These are phyloP conservation scores for Anomalospiza imberbis DNA, from an alignment of 2,797 vertebrate species.

Conservation along the genomic window DNA sequence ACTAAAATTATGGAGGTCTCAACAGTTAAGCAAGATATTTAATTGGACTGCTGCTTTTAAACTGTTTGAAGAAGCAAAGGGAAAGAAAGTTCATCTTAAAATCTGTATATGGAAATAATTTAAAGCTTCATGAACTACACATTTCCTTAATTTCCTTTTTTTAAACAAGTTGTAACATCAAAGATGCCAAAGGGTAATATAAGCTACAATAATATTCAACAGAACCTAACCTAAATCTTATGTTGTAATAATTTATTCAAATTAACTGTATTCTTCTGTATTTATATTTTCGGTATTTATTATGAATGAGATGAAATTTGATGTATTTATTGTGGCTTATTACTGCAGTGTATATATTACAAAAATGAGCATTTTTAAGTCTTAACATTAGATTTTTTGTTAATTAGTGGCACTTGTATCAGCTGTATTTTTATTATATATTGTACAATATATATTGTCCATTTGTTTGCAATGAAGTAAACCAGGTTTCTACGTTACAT, in stretches of 20 bases:
- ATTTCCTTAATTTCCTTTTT: constrained; percentile 57
- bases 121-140: constrained; percentile 48
- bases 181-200: constrained; percentile 80
- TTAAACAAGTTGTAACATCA: constrained; percentile 70
- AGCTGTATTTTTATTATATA: constrained; percentile 82
- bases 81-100: constrained; percentile 53
- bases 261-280: constrained; percentile 81
- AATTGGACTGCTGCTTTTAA: constrained; percentile 47
- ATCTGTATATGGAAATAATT: constrained; percentile 39
- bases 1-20: constrained; percentile 21
- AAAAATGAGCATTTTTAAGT: constrained; percentile 86
- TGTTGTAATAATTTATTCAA: constrained; percentile 80
- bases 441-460: constrained; percentile 85
- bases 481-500: constrained; percentile 77
- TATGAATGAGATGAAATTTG: constrained; percentile 91
- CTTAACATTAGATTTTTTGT: constrained; percentile 79
- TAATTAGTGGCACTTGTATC: constrained; percentile 86
- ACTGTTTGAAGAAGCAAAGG: constrained; percentile 39
- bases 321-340: constrained; percentile 99
- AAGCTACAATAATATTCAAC: constrained; percentile 76
- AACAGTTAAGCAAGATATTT: constrained; percentile 34
- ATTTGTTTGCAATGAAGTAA: constrained; percentile 82
- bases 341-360: constrained; percentile 86
- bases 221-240: constrained; percentile 75
- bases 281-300: constrained; percentile 93